Percentiles rank a stretch among this genome's conserved stretches.
These are phyloP conservation scores for Punctoribates punctum DNA, from an alignment of 2,888 invertebrate genomes.

Conservation along the genomic window DNA sequence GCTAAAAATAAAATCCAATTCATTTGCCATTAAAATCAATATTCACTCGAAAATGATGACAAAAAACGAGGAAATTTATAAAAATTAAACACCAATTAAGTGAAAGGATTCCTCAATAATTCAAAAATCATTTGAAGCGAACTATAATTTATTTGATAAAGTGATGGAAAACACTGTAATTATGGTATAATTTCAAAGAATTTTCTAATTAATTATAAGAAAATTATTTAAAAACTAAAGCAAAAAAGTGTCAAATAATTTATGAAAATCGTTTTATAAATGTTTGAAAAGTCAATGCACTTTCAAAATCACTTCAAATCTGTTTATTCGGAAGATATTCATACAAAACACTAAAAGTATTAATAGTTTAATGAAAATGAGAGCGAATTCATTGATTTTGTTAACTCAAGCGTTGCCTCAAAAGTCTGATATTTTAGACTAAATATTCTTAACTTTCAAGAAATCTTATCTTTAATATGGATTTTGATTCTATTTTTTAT, in stretches of 20 bases:
- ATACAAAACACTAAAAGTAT: neutral
- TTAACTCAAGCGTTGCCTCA: neutral
- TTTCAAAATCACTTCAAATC: neutral
- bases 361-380: neutral
- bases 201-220: neutral
- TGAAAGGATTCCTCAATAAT: no score
- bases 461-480: neutral
- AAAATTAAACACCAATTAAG: no score
- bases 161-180: neutral
- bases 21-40: no score
- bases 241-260: neutral
- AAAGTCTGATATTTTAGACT: slow-evolving; percentile 3
- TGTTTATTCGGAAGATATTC: neutral
- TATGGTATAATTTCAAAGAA: neutral
- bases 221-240: neutral
- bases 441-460: slow-evolving; percentile 6
- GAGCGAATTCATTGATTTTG: neutral
- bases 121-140: no score
- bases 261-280: neutral
- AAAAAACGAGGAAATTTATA: no score
- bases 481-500: no score
- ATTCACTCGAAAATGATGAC: no score
- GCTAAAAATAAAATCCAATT: no score
- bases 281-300: neutral
- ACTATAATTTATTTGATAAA: no score